These are phyloP conservation scores for Drosophila varians DNA, from an alignment of 1,140 invertebrate species.

Conservation along the genomic window DNA sequence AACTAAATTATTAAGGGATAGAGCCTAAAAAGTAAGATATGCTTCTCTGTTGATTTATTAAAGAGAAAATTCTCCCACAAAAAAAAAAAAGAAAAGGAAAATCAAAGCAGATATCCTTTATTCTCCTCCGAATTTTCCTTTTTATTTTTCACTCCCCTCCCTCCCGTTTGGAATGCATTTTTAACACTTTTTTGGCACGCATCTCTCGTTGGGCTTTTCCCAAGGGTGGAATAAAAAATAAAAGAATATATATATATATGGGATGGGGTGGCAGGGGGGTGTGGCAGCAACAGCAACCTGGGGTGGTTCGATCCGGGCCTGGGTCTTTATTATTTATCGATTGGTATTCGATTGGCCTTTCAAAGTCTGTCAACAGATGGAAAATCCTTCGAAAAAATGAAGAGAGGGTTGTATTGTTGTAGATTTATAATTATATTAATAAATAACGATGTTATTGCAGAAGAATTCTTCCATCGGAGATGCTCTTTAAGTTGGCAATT, in stretches of 20 bases:
- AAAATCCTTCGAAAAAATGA: background rate
- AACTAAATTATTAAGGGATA: background rate
- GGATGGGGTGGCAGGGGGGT: background rate
- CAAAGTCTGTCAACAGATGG: conserved; percentile 52
- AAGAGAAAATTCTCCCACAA: too few relatives aligned
- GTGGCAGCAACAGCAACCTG: background rate
- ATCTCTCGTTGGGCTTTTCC: conserved; percentile 28
- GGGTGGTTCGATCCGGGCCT: conserved; percentile 42
- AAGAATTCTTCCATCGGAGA: too few relatives aligned
- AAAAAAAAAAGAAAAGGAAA: conserved; percentile 1
- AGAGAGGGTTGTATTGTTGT: background rate
- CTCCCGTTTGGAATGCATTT: conserved; percentile 22
- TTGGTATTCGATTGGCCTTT: conserved; percentile 72
- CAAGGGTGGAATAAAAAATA: conserved; percentile 39
- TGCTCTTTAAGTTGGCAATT: too few relatives aligned
- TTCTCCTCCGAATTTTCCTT: background rate
- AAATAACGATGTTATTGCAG: too few relatives aligned
- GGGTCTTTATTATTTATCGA: conserved; percentile 75
- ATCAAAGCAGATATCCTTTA: conserved; percentile 34
- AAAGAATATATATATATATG: background rate
- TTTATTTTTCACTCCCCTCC: background rate
- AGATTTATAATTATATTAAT: too few relatives aligned
- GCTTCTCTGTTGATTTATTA: too few relatives aligned
- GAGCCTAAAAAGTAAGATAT: background rate
- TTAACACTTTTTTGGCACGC: conserved; percentile 51